Evolutionary conservation across 2,888 invertebrate genomes (phyloP), one percentile per base, ranked within the genome.

Genomic region (Aquatica leii): DNA sequence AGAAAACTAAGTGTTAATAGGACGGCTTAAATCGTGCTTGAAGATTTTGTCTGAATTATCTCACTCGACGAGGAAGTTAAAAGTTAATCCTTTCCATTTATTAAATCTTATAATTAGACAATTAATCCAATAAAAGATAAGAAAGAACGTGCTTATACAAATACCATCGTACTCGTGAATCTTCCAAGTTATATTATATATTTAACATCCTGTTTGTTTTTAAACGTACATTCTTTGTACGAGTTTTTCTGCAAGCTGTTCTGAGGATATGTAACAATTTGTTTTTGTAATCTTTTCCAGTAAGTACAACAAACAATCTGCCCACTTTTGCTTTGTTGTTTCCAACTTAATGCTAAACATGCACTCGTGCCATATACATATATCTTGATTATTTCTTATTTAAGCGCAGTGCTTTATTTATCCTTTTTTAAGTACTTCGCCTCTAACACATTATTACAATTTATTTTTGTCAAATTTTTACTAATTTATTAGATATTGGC

Each of bases 101-200:
- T 59, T 63, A 59, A 63, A 55, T 63, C 55, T 60, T 61, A 65
- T 65, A 62, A 65, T 65, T 62, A 62, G 62, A 62, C 59, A 65
- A 65, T 65, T 65, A 65, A 59, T 54, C 58, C 58, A 59, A 62
- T 55, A 55, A 59, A 59, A 62, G 62, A 65, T 65, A 62, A 65
- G 61, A 43, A 56, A 48, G 55, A 51, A 58, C 62, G 58, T 40
- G 55, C 53, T 52, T 55, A 34, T 53, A 49, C n/a, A 67, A 67
- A 67, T 67, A 60, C 56, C 67, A 67, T 67, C 67, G 35, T 20
- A 24, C 58, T 65, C 67, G 67, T 67, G 67, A 58, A 67, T 67
- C 67, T 67, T 52, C n/a, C 9, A 59, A 48, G 24, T 41, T 14
- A 54, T 60, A 48, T n/a, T n/a, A n/a, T 24, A 24, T 4, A 24